Conservation (phyloP, 2,888 invertebrate genomes). For the Rhingia rostrata region DNA sequence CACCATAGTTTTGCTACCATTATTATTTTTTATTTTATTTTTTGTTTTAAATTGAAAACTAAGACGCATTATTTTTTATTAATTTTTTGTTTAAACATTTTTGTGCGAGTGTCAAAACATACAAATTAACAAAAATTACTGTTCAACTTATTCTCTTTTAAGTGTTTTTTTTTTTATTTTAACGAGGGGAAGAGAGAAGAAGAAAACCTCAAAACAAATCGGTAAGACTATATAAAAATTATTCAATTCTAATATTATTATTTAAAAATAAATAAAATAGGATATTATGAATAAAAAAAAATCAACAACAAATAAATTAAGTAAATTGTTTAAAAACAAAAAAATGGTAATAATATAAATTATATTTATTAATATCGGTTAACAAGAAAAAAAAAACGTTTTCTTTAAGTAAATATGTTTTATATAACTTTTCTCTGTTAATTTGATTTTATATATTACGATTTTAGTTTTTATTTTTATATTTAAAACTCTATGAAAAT, state of each 20-base stretch:
- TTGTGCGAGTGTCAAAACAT: slow-evolving; percentile 66
- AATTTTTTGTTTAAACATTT: slow-evolving; percentile 40
- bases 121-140: background rate
- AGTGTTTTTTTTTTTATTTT: slow-evolving; percentile 22
- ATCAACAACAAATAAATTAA: slow-evolving; percentile 74
- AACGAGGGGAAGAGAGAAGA: slow-evolving; percentile 27
- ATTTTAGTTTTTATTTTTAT: slow-evolving; percentile 17
- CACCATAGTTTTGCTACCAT: slow-evolving; percentile 56
- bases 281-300: slow-evolving; percentile 60
- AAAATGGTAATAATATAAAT: slow-evolving; percentile 42
- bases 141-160: slow-evolving; percentile 20
- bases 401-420: slow-evolving; percentile 66
- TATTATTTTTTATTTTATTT: slow-evolving; percentile 8
- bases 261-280: slow-evolving; percentile 70
- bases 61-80: slow-evolving; percentile 12
- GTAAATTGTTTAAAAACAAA: slow-evolving; percentile 63
- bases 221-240: slow-evolving; percentile 20
- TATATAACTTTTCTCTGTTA: slow-evolving; percentile 41
- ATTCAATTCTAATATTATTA: slow-evolving; percentile 58
- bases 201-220: slow-evolving; percentile 20
- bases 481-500: slow-evolving; percentile 20
- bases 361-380: slow-evolving; percentile 70
- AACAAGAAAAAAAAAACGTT: slow-evolving; percentile 56
- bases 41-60: slow-evolving; percentile 16
- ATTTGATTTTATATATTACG: slow-evolving; percentile 14